Evolutionary conservation across 2,797 vertebrate species (phyloP).

Genomic region (Garrulus glandarius): DNA sequence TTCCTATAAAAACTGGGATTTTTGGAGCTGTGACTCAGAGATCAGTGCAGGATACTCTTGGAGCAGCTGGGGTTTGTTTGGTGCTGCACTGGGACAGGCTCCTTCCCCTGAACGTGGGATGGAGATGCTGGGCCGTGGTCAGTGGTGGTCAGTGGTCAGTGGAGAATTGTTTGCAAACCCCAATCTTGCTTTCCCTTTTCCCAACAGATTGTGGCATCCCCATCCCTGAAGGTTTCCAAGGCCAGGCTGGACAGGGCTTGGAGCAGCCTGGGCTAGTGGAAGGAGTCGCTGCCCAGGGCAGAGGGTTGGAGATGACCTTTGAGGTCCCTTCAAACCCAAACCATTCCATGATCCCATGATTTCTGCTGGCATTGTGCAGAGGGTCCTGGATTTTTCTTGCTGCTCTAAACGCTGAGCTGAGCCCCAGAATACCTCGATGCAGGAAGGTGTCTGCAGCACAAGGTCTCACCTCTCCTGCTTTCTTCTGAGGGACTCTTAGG

Average conservation of each 20-base stretch:
- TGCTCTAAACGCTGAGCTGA: neutral
- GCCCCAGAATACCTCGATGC: neutral
- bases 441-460: neutral
- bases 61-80: neutral
- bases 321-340: neutral
- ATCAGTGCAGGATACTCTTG: neutral
- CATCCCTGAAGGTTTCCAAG: neutral
- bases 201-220: neutral
- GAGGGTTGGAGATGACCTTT: neutral
- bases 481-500: neutral
- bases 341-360: neutral
- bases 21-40: neutral
- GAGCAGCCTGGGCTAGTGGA: neutral
- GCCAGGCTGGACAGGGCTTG: neutral
- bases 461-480: neutral
- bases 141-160: too few species aligned
- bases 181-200: neutral
- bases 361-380: neutral
- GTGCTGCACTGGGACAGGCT: neutral
- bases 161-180: neutral
- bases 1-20: neutral
- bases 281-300: neutral
- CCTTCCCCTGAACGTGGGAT: neutral
- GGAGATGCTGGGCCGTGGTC: accelerated
- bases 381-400: neutral